Evolutionary conservation across 2,888 invertebrate species (phyloP).

Genomic region (Xanthorhoe designata): DNA sequence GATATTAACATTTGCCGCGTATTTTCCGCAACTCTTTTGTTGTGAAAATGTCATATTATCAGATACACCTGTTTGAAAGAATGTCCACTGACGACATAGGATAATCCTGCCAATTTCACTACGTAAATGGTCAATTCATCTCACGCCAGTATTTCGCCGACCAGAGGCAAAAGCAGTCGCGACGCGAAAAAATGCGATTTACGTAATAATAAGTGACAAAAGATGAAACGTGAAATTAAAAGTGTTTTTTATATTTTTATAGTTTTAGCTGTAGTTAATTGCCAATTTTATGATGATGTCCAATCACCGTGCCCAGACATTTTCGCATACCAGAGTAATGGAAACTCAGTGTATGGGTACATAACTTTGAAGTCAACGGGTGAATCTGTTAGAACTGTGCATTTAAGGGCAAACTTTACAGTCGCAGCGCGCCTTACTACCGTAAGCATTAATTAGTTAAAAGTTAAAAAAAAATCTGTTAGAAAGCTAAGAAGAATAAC

Average conservation of each 20-base stretch:
- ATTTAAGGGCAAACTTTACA: slow-evolving; percentile 62
- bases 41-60: not conserved
- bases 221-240: slow-evolving; percentile 47
- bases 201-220: slow-evolving; percentile 32
- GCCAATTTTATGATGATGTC: slow-evolving; percentile 48
- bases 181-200: slow-evolving; percentile 40
- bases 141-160: slow-evolving; percentile 53
- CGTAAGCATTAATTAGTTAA: slow-evolving; percentile 54
- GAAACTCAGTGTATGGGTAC: slow-evolving; percentile 57
- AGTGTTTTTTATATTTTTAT: slow-evolving; percentile 39
- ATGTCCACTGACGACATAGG: slow-evolving; percentile 27
- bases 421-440: slow-evolving; percentile 57
- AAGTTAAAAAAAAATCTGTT: not conserved
- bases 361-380: slow-evolving; percentile 57
- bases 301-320: slow-evolving; percentile 68
- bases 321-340: slow-evolving; percentile 65
- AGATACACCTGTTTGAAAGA: slow-evolving; percentile 17
- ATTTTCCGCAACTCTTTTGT: slow-evolving; percentile 13
- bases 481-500: not conserved
- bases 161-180: slow-evolving; percentile 53
- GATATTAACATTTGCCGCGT: slow-evolving; percentile 9
- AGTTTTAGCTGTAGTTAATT: slow-evolving; percentile 51
- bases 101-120: slow-evolving; percentile 31
- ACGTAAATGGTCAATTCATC: slow-evolving; percentile 46
- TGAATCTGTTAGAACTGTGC: slow-evolving; percentile 54